Base-by-base conservation (phyloP, 2,888 invertebrate species). In the Alentia gelatinosa region DNA sequence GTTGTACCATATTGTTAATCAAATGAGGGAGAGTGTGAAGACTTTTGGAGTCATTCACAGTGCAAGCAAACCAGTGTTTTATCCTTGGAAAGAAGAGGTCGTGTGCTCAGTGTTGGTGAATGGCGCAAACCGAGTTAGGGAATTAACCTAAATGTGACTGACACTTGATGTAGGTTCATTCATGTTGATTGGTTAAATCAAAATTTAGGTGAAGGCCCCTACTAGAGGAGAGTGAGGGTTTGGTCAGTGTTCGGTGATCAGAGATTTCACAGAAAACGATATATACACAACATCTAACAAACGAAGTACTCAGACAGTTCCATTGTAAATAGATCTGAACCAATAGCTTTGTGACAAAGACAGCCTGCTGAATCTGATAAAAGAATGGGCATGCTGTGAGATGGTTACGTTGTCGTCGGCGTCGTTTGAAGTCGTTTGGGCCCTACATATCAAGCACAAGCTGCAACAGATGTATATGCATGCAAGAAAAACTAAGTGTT, bases 31-130 rank as follows among this genome's bases (percentile, higher is more conserved):
- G 39, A 79, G 79, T 79, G 79, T 79, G 79, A 79, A 79, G 79
- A 79, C 79, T 79, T 39, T 12, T 19, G 19, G 26, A 12, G 79
- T 79, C 79, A 39, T 39, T 86, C 86, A 86, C 42, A 47, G 86
- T 86, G 86, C 86, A 86, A 47, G 50, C 86, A 86, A 42, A 86
- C 86, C 26, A 47, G 86, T 86, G 86, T 79, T 79, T 35, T 79
- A 79, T n/a, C 79, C 37, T 79, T 79, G 79, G 79, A 79, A 79
- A 79, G 79, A 79, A 39, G 35, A 79, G 79, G 79, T 79, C 39
- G 79, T 79, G 79, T 79, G 79, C 79, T 79, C 23, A 79, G 50
- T 86, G 86, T 3, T 47, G 42, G 86, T 86, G 86, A 86, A 86
- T 86, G 42, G 86, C 86, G 50, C 50, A 50, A 86, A 86, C 86